Base-by-base conservation (phyloP, 2,888 invertebrate species). In the Chirona hameri region DNA sequence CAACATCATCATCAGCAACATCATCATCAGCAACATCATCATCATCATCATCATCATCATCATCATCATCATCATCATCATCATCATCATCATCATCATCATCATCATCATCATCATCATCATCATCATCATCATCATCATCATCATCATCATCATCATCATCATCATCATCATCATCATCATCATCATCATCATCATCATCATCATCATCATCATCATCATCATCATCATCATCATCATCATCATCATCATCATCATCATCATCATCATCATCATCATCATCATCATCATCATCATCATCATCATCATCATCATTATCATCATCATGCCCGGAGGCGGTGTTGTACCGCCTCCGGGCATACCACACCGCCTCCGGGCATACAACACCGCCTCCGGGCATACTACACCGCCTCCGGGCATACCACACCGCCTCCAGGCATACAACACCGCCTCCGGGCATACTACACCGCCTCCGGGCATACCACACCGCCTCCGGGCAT, bases 101-200 rank as follows among this genome's bases (percentile, higher is more conserved):
- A 65, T 65, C 65, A 65, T 65, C 65, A 65, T 65, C 65, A 65
- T 65, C 65, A 65, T 65, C 65, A 65, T 65, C 65, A 65, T 65
- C 65, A 65, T 65, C 65, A 65, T 65, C 65, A 65, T 65, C 65
- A 65, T 65, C 65, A 65, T 65, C 65, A 65, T 65, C 65, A 65
- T 65, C 65, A 65, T 65, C 65, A 65, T 65, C 65, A 65, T 65
- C 65, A 65, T 65, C 65, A 65, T 65, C 65, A 65, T 65, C 65
- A 65, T 65, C 65, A 65, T 65, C 65, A 65, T 65, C 65, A 65
- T 65, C 65, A 65, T 65, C 65, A 65, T 65, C 65, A 65, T 65
- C 65, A 65, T 65, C 65, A 65, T 65, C 65, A 65, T 65, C 65
- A 65, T 65, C 65, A 65, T 65, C 65, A 65, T 65, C 65, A 65